Evolutionary conservation across 1,140 invertebrate species (phyloP).

Genomic region (Zophobas morio): DNA sequence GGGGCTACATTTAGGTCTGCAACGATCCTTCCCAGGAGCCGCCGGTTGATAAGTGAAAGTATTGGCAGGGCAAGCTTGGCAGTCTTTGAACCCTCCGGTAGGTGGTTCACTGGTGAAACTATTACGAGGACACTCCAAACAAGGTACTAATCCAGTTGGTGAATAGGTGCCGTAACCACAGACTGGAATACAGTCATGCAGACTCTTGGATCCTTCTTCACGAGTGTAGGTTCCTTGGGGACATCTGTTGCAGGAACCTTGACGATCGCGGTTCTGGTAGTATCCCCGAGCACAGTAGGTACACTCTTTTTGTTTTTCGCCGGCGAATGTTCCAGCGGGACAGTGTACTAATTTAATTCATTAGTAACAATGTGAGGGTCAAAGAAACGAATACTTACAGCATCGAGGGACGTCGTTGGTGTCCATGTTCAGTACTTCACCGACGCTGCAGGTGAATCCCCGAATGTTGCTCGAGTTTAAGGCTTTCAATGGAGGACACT

Average conservation of each 20-base stretch:
- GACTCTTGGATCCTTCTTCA: conserved; percentile 89
- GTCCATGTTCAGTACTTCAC: conserved; percentile 94
- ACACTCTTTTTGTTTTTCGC: conserved; percentile 88
- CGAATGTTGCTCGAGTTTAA: conserved; percentile 87
- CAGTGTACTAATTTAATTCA: conserved; percentile 84
- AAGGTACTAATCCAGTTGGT: conserved; percentile 94
- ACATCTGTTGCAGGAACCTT: conserved; percentile 90
- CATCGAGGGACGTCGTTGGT: conserved; percentile 93
- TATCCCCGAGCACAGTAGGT: conserved; percentile 91
- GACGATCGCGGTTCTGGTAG: conserved; percentile 93
- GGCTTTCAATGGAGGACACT: conserved; percentile 91
- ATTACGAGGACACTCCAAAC: conserved; percentile 94
- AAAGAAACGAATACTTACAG: conserved; percentile 74
- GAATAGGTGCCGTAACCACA: conserved; percentile 97
- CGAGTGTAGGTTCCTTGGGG: conserved; percentile 93
- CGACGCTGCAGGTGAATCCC: conserved; percentile 93
- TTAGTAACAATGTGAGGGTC: conserved; percentile 26
- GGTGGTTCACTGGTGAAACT: conserved; percentile 92
- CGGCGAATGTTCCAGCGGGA: conserved; percentile 94
- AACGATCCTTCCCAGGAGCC: conserved; percentile 86
- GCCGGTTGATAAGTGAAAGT: conserved; percentile 94
- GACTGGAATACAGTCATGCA: conserved; percentile 90
- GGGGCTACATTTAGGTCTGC: conserved; percentile 91
- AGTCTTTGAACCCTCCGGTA: conserved; percentile 93
- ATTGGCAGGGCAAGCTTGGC: conserved; percentile 91